Conservation (phyloP, 2,113 vertebrate species). For the Poeciliopsis retropinna region DNA sequence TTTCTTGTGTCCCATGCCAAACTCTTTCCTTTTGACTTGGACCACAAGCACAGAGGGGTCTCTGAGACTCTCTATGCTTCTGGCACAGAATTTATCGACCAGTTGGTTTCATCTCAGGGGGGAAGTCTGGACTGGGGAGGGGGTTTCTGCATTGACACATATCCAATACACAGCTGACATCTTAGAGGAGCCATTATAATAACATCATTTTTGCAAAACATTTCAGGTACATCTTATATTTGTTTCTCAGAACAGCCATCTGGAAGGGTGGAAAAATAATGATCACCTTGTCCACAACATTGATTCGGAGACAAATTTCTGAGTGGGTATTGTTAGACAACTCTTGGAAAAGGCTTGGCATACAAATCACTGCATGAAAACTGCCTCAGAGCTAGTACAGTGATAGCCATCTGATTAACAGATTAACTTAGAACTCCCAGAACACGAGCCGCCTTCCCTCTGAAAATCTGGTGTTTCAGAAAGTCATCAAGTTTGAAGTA, state of each 20-base stretch:
- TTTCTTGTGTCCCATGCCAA: constrained; percentile 50
- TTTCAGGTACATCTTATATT: constrained; percentile 65
- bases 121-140: constrained; percentile 42
- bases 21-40: constrained; percentile 61
- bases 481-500: constrained; percentile 45
- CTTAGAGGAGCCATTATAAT: constrained; percentile 69
- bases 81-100: constrained; percentile 69
- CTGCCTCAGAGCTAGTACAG: constrained; percentile 34
- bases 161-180: constrained; percentile 74
- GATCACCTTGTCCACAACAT: constrained; percentile 30
- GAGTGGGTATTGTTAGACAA: constrained; percentile 45
- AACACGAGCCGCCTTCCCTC: constrained; percentile 26
- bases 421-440: constrained; percentile 54
- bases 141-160: constrained; percentile 52
- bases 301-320: constrained; percentile 47
- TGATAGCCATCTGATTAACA: constrained; percentile 56
- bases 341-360: constrained; percentile 35
- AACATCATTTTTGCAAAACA: constrained; percentile 70
- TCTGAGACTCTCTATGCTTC: constrained; percentile 49
- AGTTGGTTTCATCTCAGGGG: constrained; percentile 61
- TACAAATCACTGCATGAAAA: constrained; percentile 47
- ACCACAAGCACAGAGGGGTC: constrained; percentile 47
- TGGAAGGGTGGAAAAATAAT: constrained; percentile 58
- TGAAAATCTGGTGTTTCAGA: constrained; percentile 60
- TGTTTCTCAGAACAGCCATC: constrained; percentile 71